Conservation (phyloP, 2,888 invertebrate species). For the Xiphydria camelus region DNA sequence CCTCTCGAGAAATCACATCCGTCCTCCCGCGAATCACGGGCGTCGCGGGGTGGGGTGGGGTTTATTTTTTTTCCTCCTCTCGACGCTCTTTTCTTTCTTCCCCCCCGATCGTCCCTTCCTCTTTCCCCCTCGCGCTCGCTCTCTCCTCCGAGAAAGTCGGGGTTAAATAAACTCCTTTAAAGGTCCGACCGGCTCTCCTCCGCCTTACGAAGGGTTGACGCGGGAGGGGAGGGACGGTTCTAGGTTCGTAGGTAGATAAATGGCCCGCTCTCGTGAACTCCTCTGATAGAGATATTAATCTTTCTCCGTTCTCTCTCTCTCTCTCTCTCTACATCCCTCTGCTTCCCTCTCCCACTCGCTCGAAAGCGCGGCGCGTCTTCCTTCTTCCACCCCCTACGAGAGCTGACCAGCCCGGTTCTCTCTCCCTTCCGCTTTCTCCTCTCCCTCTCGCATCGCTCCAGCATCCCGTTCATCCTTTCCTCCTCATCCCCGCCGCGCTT, state of each 20-base stretch:
- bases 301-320: constrained; percentile 29
- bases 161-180: constrained; percentile 42
- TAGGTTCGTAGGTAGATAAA: constrained; percentile 43
- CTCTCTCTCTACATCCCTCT: constrained; percentile 3
- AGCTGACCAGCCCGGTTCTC: constrained; percentile 4
- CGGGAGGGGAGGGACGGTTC: constrained; percentile 7
- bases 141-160: constrained; percentile 10
- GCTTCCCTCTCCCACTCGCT: constrained; percentile 1
- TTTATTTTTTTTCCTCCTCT: constrained; percentile 14
- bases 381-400: no score
- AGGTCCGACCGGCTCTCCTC: constrained; percentile 17
- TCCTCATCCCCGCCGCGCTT: constrained; percentile 4
- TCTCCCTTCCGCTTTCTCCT: constrained; percentile 4
- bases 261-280: constrained; percentile 47
- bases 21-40: constrained; percentile 30
- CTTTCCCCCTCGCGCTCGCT: constrained; percentile 6
- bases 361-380: background rate
- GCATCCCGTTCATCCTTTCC: background rate
- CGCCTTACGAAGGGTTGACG: background rate
- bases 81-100: constrained; percentile 17
- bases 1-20: constrained; percentile 29
- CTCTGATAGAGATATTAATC: constrained; percentile 53
- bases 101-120: constrained; percentile 9
- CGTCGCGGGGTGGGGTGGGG: constrained; percentile 7
- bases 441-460: constrained; percentile 8